A percentile compares a stretch with the other conserved stretches of the same genome.
Conservation (phyloP, 1,140 invertebrate genomes). For the Melitaea cinxia region DNA sequence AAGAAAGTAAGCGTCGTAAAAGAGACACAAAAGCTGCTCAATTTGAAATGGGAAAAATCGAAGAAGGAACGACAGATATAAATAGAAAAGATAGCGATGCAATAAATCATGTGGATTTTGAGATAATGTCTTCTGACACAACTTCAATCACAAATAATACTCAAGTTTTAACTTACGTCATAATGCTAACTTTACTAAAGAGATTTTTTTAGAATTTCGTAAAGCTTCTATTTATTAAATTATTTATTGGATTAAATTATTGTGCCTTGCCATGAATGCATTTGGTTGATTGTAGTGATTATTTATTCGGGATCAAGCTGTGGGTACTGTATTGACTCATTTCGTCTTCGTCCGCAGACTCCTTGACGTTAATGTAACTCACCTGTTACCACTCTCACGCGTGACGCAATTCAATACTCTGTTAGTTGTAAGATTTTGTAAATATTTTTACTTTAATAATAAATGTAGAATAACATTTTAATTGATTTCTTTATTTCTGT, state of each 20-base stretch:
- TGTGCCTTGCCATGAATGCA: constrained; percentile 76
- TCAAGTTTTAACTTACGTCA: constrained; percentile 8
- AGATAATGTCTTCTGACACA: constrained; percentile 16
- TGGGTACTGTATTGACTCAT: constrained; percentile 1
- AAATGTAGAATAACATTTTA: constrained; percentile 61
- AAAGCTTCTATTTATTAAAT: constrained; percentile 51
- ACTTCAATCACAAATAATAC: constrained; percentile 7
- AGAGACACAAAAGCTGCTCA: constrained; percentile 63
- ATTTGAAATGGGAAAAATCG: constrained; percentile 53
- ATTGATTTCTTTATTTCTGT: constrained; percentile 45
- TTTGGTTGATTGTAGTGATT: constrained; percentile 53
- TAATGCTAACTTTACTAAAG: constrained; percentile 23
- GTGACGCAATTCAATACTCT: constrained; percentile 77
- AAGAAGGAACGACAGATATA: constrained; percentile 41
- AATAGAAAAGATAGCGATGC: constrained; percentile 41
- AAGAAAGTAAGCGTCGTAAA: constrained; percentile 44
- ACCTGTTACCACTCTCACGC: constrained; percentile 66
- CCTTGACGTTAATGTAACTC: constrained; percentile 23
- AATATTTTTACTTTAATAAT: constrained; percentile 73
- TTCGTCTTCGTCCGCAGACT: constrained; percentile 7
- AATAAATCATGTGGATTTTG: constrained; percentile 59
- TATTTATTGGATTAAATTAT: constrained; percentile 73
- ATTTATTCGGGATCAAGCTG: constrained; percentile 10
- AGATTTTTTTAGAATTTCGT: constrained; percentile 47
- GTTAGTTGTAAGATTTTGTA: constrained; percentile 74